Percentiles rank a stretch among this genome's conserved stretches.
Evolutionary conservation across 2,888 invertebrate species (phyloP).

Genomic region (Andrena chrysosceles): DNA sequence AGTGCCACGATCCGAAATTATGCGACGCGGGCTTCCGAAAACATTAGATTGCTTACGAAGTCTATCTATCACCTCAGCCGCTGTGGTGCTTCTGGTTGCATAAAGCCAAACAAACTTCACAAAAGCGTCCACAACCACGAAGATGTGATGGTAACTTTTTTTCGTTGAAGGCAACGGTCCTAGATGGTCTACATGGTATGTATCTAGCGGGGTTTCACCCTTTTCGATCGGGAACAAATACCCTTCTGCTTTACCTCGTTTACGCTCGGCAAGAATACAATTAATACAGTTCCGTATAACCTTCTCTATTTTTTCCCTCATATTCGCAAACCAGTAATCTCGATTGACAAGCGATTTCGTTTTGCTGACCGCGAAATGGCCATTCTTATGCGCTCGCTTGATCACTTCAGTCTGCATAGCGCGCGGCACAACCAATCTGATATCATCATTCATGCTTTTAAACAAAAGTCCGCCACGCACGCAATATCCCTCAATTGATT

Average conservation of each 20-base stretch:
- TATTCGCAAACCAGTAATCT: constrained; percentile 14
- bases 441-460: background rate
- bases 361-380: constrained; percentile 12
- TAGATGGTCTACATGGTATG: constrained; percentile 28
- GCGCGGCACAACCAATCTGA: constrained; percentile 14
- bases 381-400: constrained; percentile 5
- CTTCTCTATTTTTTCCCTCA: constrained; percentile 6
- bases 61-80: background rate
- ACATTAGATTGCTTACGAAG: background rate
- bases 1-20: too few relatives aligned
- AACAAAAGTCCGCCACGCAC: background rate
- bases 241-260: constrained; percentile 18
- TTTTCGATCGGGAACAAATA: constrained; percentile 11
- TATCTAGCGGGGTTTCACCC: constrained; percentile 1
- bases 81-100: background rate
- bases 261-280: constrained; percentile 20
- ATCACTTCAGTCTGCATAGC: constrained; percentile 15
- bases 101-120: constrained; percentile 15
- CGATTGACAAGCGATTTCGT: background rate
- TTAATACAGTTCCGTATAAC: background rate
- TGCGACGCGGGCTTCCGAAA: too few relatives aligned
- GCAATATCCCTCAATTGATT: too few relatives aligned
- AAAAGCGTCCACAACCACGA: constrained; percentile 2
- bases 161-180: background rate
- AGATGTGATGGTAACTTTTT: constrained; percentile 4